Base-by-base conservation (phyloP, 2,888 invertebrate genomes). In the Drosophila cracens region DNA sequence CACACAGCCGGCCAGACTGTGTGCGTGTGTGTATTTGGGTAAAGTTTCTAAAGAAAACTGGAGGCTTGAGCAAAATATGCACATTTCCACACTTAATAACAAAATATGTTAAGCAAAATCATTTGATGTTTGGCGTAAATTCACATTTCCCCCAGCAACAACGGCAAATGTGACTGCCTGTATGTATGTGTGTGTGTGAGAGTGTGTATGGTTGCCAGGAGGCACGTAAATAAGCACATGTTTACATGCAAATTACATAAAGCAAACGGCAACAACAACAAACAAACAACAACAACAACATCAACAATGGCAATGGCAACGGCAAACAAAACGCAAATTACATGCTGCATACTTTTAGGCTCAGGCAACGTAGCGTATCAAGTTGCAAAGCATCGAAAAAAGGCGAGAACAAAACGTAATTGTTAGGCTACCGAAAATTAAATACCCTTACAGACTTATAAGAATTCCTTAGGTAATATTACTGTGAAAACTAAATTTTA, bases 41-140 rank as follows among this genome's bases (percentile, higher is more conserved):
- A 54, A 60, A 60, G 69, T 60, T 70, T 70, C 48, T 34, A 25
- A 59, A 54, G 57, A 66, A 69, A 72, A 65, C 67, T 59, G 54
- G 31, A 66, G 70, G 69, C 78, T 75, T 61, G 62, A 78, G 66
- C 77, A 67, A 82, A 82, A 87, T 83, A 87, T 88, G 86, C 88
- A 82, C 88, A 87, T 89, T 89, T 89, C 89, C 87, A 89, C 89
- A 88, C 89, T 88, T 90, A 88, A 88, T 89, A 89, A 88, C 82
- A 87, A 88, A 84, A 88, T 88, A 89, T 89, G 90, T 88, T 87
- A 77, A 89, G 87, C 90, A 87, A 88, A 89, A 89, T 89, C 82
- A 89, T 88, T 88, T 87, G 87, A 87, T 85, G 85, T 87, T 82
- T 82, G 80, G 74, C 70, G 84, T 81, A 81, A 76, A 80, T 75